phyloP scores from a whole-genome alignment of 2,113 vertebrate species.

The Myiopsitta monachus region DNA sequence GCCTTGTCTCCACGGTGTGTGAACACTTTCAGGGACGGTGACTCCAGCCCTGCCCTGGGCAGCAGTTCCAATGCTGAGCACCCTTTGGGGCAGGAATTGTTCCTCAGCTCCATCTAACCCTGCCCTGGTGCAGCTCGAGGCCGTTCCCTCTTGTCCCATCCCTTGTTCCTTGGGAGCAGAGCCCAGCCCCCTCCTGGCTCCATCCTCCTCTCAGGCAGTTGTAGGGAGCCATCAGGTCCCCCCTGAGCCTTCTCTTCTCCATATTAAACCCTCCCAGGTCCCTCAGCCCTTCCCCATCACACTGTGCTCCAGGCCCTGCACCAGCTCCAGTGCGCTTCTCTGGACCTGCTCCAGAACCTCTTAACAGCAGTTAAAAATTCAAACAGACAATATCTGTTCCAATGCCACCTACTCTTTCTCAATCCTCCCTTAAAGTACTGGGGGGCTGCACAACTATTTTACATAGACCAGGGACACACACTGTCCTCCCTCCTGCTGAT shows the following conservation, averaged over 20 bases:
- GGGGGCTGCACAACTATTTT: background rate
- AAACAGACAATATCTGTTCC: background rate
- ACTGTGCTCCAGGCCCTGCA: background rate
- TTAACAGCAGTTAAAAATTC: background rate
- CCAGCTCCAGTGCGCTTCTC: background rate
- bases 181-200: background rate
- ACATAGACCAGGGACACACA: background rate
- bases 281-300: background rate
- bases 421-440: background rate
- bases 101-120: too few relatives aligned
- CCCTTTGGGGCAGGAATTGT: too few relatives aligned
- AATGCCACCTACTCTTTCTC: background rate
- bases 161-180: too few relatives aligned
- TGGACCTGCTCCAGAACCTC: background rate
- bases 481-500: background rate
- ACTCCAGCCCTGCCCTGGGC: background rate
- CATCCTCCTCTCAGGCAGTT: background rate
- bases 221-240: background rate
- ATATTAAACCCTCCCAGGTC: background rate
- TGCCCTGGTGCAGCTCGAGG: too few relatives aligned
- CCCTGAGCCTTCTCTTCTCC: background rate
- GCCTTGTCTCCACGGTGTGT: accelerated
- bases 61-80: background rate
- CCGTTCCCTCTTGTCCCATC: too few relatives aligned
- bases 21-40: accelerated